A percentile compares a stretch with the other conserved stretches of the same genome.
Evolutionary conservation across 1,140 invertebrate species (phyloP).

Genomic region (Bombus sibiricus): DNA sequence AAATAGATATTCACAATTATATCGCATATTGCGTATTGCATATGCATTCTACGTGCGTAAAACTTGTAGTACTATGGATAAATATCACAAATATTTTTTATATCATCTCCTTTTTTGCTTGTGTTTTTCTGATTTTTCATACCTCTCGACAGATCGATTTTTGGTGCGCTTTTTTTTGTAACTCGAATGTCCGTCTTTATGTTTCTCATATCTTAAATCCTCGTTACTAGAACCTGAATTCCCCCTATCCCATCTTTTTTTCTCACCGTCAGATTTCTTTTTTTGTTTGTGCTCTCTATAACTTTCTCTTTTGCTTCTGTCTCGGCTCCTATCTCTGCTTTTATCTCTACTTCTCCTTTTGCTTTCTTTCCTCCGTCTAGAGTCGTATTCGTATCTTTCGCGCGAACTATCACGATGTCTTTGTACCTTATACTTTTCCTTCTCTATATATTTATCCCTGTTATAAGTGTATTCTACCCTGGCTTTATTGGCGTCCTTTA

Average conservation of each 20-base stretch:
- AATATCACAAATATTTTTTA: not conserved
- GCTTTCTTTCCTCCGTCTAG: slow-evolving; percentile 20
- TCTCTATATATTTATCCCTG: slow-evolving; percentile 7
- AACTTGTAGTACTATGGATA: too few species aligned
- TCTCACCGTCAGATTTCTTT: slow-evolving; percentile 41
- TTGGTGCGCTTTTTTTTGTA: slow-evolving; percentile 43
- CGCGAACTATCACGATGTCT: slow-evolving; percentile 2
- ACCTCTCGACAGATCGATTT: slow-evolving; percentile 48
- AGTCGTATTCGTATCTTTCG: slow-evolving; percentile 6
- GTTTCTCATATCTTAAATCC: not conserved
- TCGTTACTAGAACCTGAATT: slow-evolving; percentile 22
- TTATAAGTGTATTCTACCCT: not conserved
- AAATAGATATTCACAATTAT: slow-evolving; percentile 10
- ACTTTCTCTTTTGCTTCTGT: slow-evolving; percentile 62
- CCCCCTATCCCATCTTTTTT: slow-evolving; percentile 26
- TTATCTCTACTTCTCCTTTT: slow-evolving; percentile 44
- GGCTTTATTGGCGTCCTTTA: slow-evolving; percentile 34
- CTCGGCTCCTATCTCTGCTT: slow-evolving; percentile 52
- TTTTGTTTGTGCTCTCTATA: slow-evolving; percentile 37
- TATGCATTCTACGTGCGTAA: not conserved
- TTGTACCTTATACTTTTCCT: slow-evolving; percentile 18
- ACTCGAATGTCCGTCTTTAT: slow-evolving; percentile 20
- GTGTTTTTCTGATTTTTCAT: slow-evolving; percentile 17
- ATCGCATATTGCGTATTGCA: too few species aligned
- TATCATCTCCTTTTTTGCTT: slow-evolving; percentile 36